A percentile compares a stretch with the other conserved stretches of the same genome.
Evolutionary conservation across 2,888 invertebrate species (phyloP).

Genomic region (Lasioglossum morio): DNA sequence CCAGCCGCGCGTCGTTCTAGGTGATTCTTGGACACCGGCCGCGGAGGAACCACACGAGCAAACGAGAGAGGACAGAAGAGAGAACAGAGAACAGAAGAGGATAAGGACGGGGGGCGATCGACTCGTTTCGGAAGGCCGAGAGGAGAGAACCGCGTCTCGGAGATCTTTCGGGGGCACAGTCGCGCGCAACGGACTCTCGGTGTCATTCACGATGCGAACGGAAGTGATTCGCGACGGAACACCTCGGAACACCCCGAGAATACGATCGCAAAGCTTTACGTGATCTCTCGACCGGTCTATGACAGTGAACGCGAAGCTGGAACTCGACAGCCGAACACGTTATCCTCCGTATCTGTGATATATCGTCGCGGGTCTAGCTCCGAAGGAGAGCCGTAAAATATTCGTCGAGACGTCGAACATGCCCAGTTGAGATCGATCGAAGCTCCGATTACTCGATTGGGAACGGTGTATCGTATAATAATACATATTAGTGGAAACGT

Average conservation of each 20-base stretch:
- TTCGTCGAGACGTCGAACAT: slow-evolving; percentile 7
- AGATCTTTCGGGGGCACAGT: neutral
- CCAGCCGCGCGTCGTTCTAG: slow-evolving; percentile 74
- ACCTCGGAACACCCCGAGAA: slow-evolving; percentile 15
- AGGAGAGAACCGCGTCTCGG: neutral
- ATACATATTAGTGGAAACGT: neutral
- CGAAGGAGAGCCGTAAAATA: neutral
- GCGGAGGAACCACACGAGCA: slow-evolving; percentile 49
- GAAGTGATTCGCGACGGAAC: neutral
- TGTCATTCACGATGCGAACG: slow-evolving; percentile 36
- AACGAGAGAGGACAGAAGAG: neutral
- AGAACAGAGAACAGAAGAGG: neutral
- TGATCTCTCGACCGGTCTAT: slow-evolving; percentile 27
- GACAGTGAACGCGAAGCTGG: neutral
- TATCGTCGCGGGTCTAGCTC: neutral
- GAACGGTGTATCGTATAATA: neutral
- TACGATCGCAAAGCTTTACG: slow-evolving; percentile 33
- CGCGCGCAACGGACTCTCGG: slow-evolving; percentile 4
- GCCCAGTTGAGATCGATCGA: neutral
- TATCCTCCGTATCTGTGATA: neutral
- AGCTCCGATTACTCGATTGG: neutral
- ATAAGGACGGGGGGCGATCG: neutral
- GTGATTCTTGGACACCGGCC: slow-evolving; percentile 72
- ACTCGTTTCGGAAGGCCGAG: neutral
- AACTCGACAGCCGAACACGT: neutral